Evolutionary conservation across 2,113 vertebrate genomes (phyloP).

Genomic region (Tursiops truncatus): DNA sequence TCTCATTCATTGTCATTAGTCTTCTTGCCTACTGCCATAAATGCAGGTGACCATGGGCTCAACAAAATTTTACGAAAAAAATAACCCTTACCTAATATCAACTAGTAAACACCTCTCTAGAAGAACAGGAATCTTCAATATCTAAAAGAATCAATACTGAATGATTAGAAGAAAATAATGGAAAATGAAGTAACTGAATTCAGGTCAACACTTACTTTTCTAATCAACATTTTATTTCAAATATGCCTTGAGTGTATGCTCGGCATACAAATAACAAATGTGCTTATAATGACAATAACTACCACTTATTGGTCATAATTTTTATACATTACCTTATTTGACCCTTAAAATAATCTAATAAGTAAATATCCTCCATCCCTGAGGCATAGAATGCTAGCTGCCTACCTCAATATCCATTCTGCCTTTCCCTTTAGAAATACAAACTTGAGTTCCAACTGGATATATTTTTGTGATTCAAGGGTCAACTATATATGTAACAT

Average conservation of each 20-base stretch:
- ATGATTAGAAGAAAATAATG: conserved; percentile 56
- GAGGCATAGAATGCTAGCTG: not conserved
- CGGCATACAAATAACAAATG: conserved; percentile 11
- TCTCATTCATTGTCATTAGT: not conserved
- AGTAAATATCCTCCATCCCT: not conserved
- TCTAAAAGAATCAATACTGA: conserved; percentile 52
- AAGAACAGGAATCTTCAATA: not conserved
- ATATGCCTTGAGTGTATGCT: conserved; percentile 33
- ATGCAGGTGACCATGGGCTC: not conserved
- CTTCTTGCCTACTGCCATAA: not conserved
- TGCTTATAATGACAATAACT: conserved; percentile 38
- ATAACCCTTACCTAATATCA: not conserved
- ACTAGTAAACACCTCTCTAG: not conserved
- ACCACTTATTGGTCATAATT: not conserved
- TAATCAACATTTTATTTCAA: conserved; percentile 55
- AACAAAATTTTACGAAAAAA: not conserved
- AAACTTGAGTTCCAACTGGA: not conserved
- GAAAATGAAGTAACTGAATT: conserved; percentile 59
- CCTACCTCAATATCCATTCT: not conserved
- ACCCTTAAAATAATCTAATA: conserved; percentile 18
- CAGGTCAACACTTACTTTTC: conserved; percentile 41
- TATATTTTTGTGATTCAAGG: not conserved
- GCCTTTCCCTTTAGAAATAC: conserved; percentile 27
- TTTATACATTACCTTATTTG: conserved; percentile 20
- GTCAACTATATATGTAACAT: not conserved